phyloP scores from a whole-genome alignment of 2,888 invertebrate species.

The Erebia aethiops region DNA sequence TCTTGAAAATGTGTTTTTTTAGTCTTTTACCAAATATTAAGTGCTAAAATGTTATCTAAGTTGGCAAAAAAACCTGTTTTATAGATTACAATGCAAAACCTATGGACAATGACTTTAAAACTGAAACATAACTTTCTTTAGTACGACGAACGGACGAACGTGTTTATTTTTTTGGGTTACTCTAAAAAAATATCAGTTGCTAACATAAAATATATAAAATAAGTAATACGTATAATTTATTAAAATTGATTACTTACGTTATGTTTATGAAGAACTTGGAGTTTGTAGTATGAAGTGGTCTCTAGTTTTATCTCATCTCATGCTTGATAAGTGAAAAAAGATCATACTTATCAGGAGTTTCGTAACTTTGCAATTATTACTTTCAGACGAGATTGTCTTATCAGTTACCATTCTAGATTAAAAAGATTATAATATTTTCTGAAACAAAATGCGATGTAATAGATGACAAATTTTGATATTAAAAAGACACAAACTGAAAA shows the following conservation, averaged over 20 bases:
- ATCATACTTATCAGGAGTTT: constrained; percentile 1
- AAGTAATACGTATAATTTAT: too few relatives aligned
- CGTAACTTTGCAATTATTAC: constrained; percentile 9
- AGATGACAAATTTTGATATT: background rate
- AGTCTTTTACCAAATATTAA: background rate
- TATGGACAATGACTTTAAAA: background rate
- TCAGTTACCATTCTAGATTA: background rate
- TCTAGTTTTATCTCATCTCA: background rate
- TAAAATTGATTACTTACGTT: background rate
- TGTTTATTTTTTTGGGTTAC: too few relatives aligned
- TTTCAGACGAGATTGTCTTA: background rate
- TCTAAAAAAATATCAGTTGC: background rate
- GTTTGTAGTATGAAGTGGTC: background rate
- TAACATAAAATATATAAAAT: too few relatives aligned
- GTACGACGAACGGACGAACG: too few relatives aligned
- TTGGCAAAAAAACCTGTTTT: background rate
- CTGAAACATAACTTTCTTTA: too few relatives aligned
- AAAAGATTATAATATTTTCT: background rate
- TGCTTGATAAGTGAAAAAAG: background rate
- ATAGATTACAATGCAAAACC: background rate
- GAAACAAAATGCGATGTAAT: too few relatives aligned
- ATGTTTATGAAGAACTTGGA: background rate
- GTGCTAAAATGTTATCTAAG: background rate
- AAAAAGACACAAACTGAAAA: background rate
- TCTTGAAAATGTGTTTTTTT: background rate